Base-by-base conservation (phyloP, 2,888 invertebrate species). In the Brenthis hecate region DNA sequence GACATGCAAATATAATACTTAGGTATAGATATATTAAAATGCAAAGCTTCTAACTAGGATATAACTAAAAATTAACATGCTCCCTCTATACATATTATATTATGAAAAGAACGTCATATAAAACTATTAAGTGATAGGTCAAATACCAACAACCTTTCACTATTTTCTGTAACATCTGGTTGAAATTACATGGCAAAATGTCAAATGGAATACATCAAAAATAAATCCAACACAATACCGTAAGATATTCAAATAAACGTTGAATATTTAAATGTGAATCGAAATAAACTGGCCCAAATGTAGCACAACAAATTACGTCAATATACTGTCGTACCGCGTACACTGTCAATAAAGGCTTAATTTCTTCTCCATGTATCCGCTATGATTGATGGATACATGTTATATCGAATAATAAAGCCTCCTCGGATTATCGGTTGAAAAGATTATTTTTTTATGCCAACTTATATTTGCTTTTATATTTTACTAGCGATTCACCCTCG, bases 321-420 rank as follows among this genome's bases (percentile, higher is more conserved):
- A 65, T 65, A 68, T 66, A 70, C 56, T 68, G 68, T 70, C 68
- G 32, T 56, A 43, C 55, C 71, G 62, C 69, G 71, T 75, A 75
- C 77, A 75, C 74, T 82, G 80, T 82, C 85, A 82, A 81, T 83
- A 74, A 77, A 74, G 75, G 79, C 80, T 84, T 87, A 85, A 85
- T 85, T 85, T 83, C 78, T 79, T 77, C 73, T 77, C 78, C 75
- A 77, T 43, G 11, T 77, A 86, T 82, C 86, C 85, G 69, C 66
- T 78, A 84, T 88, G 89, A 89, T 89, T 85, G 89, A 89, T 89
- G 71, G 63, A 65, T 66, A 68, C 32, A 36, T 65, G 60, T 55
- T 62, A 72, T 71, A 74, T 80, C 60, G 13, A 6, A 77, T 43
- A 77, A 80, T 80, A 80, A 84, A 80, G 77, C 74, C 75, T 72